Conservation (phyloP, 2,888 invertebrate genomes). For the Gasteruption jaculator region DNA sequence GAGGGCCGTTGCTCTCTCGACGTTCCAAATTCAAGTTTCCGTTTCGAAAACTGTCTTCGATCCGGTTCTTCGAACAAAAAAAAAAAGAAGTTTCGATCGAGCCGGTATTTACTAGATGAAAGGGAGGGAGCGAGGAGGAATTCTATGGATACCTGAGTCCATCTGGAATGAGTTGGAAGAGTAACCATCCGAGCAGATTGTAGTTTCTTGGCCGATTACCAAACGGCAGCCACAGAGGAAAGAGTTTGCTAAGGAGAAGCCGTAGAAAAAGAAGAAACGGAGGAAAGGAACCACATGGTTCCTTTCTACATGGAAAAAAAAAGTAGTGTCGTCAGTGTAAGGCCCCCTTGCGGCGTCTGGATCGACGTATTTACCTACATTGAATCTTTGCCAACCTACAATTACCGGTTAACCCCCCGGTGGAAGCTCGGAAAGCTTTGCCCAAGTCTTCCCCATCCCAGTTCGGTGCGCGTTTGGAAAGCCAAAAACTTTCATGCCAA, state of each 20-base stretch:
- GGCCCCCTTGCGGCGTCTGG: constrained; percentile 34
- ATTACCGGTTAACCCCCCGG: constrained; percentile 46
- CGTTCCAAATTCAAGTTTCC: no score
- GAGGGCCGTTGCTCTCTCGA: no score
- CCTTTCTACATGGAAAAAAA: constrained; percentile 36
- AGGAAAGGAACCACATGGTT: constrained; percentile 37
- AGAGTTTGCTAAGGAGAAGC: constrained; percentile 21
- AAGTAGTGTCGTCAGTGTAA: constrained; percentile 39
- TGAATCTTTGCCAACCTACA: constrained; percentile 52
- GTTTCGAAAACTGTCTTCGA: no score
- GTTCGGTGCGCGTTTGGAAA: constrained; percentile 10
- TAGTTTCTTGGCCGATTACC: constrained; percentile 49
- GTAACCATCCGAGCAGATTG: constrained; percentile 41
- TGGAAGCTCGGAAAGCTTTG: constrained; percentile 19
- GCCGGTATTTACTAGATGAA: no score
- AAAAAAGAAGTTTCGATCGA: no score
- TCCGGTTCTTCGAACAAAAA: no score
- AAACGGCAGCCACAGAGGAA: constrained; percentile 32
- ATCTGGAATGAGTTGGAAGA: constrained; percentile 42
- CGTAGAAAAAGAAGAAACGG: constrained; percentile 19
- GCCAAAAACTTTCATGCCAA: constrained; percentile 34
- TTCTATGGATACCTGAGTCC: constrained; percentile 31
- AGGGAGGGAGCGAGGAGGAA: constrained; percentile 13
- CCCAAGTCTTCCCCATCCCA: constrained; percentile 15
- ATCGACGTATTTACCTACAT: constrained; percentile 50